These are phyloP conservation scores for Bicyclus anynana DNA, from an alignment of 1,140 invertebrate species.

Conservation along the genomic window DNA sequence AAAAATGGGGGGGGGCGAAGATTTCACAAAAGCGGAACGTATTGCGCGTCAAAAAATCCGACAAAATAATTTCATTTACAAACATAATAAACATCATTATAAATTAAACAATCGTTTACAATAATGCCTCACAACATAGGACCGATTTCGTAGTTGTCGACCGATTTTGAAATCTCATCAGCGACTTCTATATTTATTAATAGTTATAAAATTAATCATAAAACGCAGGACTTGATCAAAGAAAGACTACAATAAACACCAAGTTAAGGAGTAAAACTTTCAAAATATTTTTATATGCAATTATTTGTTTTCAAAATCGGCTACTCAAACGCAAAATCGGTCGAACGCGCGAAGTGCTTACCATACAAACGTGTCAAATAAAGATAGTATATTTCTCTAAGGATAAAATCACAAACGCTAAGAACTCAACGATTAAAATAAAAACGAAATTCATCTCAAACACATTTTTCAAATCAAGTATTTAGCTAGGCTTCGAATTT, in stretches of 20 bases:
- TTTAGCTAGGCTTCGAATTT: slow-evolving; percentile 1
- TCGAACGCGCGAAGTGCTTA: not conserved
- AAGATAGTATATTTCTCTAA: not conserved
- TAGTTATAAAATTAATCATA: too few relatives aligned
- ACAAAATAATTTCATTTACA: slow-evolving; percentile 20
- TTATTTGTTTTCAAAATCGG: not conserved
- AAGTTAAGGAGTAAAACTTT: too few relatives aligned
- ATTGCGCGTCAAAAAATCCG: slow-evolving; percentile 19
- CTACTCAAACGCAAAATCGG: not conserved
- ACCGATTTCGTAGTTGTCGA: not conserved
- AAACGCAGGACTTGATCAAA: too few relatives aligned
- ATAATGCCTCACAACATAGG: not conserved
- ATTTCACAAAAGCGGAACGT: slow-evolving; percentile 32
- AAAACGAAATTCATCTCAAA: not conserved
- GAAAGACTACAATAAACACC: too few relatives aligned
- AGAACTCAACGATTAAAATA: slow-evolving; percentile 1
- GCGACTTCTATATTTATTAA: too few relatives aligned
- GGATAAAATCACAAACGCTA: slow-evolving; percentile 3
- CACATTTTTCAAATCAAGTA: slow-evolving; percentile 1
- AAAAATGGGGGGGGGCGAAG: slow-evolving; percentile 39
- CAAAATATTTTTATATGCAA: not conserved
- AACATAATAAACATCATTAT: slow-evolving; percentile 12
- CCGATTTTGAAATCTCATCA: not conserved
- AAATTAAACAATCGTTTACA: not conserved
- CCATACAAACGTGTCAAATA: not conserved